Evolutionary conservation across 1,140 invertebrate species (phyloP).

Genomic region (Sipha flava): DNA sequence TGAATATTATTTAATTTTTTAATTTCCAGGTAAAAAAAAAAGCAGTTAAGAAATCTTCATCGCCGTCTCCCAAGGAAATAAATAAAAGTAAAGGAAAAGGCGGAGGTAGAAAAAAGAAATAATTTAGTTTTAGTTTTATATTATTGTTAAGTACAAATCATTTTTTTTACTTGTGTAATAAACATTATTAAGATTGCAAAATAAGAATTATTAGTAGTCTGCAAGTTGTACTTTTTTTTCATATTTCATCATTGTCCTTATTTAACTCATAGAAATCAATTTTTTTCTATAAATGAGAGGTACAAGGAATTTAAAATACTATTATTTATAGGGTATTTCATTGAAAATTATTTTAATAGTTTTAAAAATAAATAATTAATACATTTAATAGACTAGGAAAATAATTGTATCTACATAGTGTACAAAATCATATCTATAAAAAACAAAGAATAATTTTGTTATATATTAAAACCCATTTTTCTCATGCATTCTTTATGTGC

Average conservation of each 20-base stretch:
- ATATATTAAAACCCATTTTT: constrained; percentile 90
- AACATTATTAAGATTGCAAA: neutral
- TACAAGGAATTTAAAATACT: too few relatives aligned
- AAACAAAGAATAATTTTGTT: constrained; percentile 40
- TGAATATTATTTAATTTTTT: neutral
- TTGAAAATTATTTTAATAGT: too few relatives aligned
- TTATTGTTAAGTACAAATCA: neutral
- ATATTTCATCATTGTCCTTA: neutral
- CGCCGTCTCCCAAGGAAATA: neutral
- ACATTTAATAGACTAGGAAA: constrained; percentile 2
- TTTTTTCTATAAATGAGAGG: too few relatives aligned
- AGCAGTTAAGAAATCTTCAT: constrained; percentile 2
- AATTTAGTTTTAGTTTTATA: neutral
- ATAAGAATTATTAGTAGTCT: neutral
- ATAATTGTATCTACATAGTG: constrained; percentile 13
- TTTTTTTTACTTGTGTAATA: neutral
- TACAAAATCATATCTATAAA: neutral
- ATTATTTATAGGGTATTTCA: too few relatives aligned
- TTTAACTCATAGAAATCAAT: too few relatives aligned
- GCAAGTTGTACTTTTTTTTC: neutral
- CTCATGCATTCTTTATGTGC: constrained; percentile 96
- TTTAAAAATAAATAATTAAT: too few relatives aligned
- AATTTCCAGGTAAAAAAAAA: constrained; percentile 44
- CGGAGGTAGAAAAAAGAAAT: constrained; percentile 9
- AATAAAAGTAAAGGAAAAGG: neutral